Evolutionary conservation across 2,888 invertebrate species (phyloP).

Genomic region (Ptilodon capucinus): DNA sequence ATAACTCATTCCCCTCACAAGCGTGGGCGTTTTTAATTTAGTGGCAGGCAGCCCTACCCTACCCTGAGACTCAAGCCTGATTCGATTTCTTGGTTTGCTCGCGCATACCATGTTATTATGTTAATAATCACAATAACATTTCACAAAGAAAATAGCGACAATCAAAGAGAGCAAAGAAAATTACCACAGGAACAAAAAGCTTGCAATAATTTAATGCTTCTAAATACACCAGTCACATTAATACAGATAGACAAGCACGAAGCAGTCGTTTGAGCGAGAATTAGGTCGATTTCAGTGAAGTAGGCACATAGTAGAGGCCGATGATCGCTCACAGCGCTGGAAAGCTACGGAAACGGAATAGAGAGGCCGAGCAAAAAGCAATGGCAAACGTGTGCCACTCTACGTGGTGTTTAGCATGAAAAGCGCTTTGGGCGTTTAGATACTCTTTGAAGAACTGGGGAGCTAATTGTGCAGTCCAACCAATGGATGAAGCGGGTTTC

Average conservation of each 20-base stretch:
- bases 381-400: conserved; percentile 47
- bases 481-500: too few relatives aligned
- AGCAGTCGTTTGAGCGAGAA: conserved; percentile 33
- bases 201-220: too few relatives aligned
- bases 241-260: conserved; percentile 21
- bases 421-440: conserved; percentile 34
- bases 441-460: conserved; percentile 10
- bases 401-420: conserved; percentile 35
- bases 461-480: conserved; percentile 9
- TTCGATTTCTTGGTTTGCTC: neutral
- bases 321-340: conserved; percentile 25
- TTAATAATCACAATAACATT: neutral
- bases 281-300: conserved; percentile 30
- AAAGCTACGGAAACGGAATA: conserved; percentile 52
- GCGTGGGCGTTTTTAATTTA: conserved; percentile 9
- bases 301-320: neutral
- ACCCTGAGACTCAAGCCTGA: neutral
- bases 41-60: conserved; percentile 19
- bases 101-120: neutral
- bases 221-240: neutral
- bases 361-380: conserved; percentile 41
- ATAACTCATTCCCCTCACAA: conserved; percentile 3
- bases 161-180: too few relatives aligned
- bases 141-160: too few relatives aligned
- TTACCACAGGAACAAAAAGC: too few relatives aligned